Evolutionary conservation across 1,140 invertebrate species (phyloP).

Genomic region (Bombyx mandarina): DNA sequence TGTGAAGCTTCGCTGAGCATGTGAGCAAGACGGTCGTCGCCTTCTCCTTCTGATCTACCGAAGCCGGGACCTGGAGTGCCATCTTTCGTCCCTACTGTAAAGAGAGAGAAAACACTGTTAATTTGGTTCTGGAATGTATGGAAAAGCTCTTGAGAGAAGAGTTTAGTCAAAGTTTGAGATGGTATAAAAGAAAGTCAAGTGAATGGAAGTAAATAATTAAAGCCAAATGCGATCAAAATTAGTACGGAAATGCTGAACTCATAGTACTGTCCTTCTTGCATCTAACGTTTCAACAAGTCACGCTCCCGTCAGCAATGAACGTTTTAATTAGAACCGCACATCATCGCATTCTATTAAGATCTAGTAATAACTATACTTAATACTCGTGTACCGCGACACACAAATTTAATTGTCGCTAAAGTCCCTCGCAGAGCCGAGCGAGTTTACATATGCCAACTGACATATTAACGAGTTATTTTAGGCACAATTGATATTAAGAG

Average conservation of each 20-base stretch:
- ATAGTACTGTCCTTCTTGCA: too few species aligned
- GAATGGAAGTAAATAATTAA: too few species aligned
- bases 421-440: conserved; percentile 24
- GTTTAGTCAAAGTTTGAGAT: too few species aligned
- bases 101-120: conserved; percentile 3
- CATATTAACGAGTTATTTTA: conserved; percentile 65
- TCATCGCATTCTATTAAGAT: too few species aligned
- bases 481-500: conserved; percentile 66
- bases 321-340: too few species aligned
- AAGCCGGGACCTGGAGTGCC: conserved; percentile 80
- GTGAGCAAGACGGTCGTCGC: conserved; percentile 93
- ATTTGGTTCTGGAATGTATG: neutral
- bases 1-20: conserved; percentile 93
- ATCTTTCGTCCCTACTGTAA: conserved; percentile 82
- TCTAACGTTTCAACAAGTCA: too few species aligned
- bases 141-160: too few species aligned
- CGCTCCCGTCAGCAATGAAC: too few species aligned
- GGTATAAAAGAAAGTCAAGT: too few species aligned
- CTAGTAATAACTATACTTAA: too few species aligned
- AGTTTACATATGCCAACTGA: conserved; percentile 53
- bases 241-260: too few species aligned
- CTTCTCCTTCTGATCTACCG: conserved; percentile 81
- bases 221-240: too few species aligned
- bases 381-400: neutral
- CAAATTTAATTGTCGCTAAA: conserved; percentile 56